These are phyloP conservation scores for Epistrophe eligans DNA, from an alignment of 2,888 invertebrate species.

Conservation along the genomic window DNA sequence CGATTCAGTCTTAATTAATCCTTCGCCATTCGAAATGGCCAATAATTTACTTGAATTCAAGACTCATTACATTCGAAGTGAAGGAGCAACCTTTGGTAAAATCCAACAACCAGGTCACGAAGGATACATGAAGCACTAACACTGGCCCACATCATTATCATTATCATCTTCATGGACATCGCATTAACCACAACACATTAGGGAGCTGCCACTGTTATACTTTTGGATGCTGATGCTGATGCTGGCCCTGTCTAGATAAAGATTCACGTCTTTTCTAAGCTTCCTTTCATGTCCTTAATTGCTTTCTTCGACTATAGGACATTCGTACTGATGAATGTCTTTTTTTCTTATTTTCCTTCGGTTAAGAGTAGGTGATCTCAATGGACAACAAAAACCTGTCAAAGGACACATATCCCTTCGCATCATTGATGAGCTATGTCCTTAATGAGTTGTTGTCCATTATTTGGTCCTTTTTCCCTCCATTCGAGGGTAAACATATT, in stretches of 20 bases:
- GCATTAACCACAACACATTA: constrained; percentile 75
- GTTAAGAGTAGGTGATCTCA: constrained; percentile 49
- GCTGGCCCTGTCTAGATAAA: constrained; percentile 25
- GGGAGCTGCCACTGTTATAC: constrained; percentile 15
- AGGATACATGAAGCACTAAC: constrained; percentile 48
- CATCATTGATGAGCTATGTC: constrained; percentile 81
- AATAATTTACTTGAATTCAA: constrained; percentile 77
- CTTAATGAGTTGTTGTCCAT: constrained; percentile 82
- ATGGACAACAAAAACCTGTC: constrained; percentile 78
- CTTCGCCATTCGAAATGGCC: constrained; percentile 77
- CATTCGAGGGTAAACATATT: constrained; percentile 39
- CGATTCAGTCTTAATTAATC: constrained; percentile 79
- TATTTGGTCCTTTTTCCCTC: constrained; percentile 62
- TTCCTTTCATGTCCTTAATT: constrained; percentile 84
- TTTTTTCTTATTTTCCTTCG: constrained; percentile 72
- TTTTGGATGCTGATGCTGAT: not conserved
- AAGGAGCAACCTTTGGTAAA: constrained; percentile 32
- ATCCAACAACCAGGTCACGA: constrained; percentile 73
- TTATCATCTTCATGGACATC: constrained; percentile 75
- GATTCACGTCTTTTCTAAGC: constrained; percentile 79
- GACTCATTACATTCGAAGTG: constrained; percentile 61
- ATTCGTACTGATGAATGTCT: constrained; percentile 74
- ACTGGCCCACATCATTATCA: constrained; percentile 72
- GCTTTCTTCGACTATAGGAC: constrained; percentile 80
- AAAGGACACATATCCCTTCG: constrained; percentile 78